These are phyloP conservation scores for Littorina saxatilis DNA, from an alignment of 1,140 invertebrate genomes.

Conservation along the genomic window DNA sequence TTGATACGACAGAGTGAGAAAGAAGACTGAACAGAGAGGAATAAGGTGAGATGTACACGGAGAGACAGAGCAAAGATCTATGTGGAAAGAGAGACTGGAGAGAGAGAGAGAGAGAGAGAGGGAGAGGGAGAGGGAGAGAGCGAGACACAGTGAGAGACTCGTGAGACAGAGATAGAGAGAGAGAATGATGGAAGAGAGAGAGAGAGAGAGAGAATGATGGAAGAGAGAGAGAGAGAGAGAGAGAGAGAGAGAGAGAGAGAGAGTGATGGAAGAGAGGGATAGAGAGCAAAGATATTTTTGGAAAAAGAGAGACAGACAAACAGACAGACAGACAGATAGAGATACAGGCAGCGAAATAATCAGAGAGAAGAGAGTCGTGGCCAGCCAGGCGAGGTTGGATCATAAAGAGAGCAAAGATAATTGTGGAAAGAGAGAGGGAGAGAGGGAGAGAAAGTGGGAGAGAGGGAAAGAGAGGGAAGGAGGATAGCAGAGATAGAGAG, in stretches of 20 bases:
- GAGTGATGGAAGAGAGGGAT: too few species aligned
- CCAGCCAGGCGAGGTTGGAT: neutral
- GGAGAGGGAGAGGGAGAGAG: too few species aligned
- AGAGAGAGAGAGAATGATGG: too few species aligned
- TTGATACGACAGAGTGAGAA: neutral
- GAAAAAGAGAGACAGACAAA: too few species aligned
- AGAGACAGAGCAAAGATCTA: neutral
- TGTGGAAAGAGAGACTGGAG: too few species aligned
- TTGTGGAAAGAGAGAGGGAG: neutral
- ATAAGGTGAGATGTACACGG: neutral
- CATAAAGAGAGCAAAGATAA: neutral
- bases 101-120: too few species aligned
- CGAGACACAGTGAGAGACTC: too few species aligned
- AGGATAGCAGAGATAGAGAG: neutral
- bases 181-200: too few species aligned
- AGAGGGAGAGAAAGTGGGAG: neutral
- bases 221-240: neutral
- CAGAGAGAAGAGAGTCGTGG: neutral
- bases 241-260: constrained; percentile 3
- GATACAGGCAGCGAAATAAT: neutral
- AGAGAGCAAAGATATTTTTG: too few species aligned
- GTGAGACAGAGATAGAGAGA: neutral
- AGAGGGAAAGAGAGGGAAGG: neutral
- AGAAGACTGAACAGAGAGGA: neutral
- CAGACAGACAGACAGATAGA: too few species aligned